Base-by-base conservation (phyloP, 1,140 invertebrate species). In the Plectrocnemia conspersa region DNA sequence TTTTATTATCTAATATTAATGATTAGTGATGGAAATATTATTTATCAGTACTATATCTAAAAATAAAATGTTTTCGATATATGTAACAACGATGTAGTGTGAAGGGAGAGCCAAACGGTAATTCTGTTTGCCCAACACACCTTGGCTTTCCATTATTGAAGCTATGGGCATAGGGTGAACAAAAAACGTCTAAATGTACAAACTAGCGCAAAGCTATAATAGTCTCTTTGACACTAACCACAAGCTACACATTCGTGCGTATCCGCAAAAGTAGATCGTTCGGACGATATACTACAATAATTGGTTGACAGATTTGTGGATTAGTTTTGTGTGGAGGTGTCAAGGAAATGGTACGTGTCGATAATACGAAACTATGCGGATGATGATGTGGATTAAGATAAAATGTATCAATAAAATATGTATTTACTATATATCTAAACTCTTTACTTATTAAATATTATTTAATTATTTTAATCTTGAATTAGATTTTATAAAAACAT, bases 111-210 rank as follows among this genome's bases (percentile, higher is more conserved):
- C 44, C n/a, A 45, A 46, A 45, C 45, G 53, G 29, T 55, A 55
- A 55, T 55, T 55, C 32, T 55, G 53, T 55, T 55, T 55, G 45
- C 53, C 45, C 53, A 55, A 55, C 53, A 55, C 53, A 55, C 53
- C 53, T 55, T 46, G 44, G 45, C 18, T 47, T 38, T 23, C 52
- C 47, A 50, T 50, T 50, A 47, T 45, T 55, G 53, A 38, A 40
- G 42, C 27, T 33, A 16, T 33, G 35, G 27, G n/a, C 6, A 29
- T 29, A 7, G 27, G 6, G n/a, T n/a, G 27, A 29, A 29, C 6
- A 29, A 29, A 6, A 42, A 42, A 42, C 3, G 40, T 22, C 13
- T 2, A 3, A 42, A 18, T 22, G 22, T 22, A 23, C 40, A 22
- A 23, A 19, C n/a, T 9, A 19, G 2, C 19, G 2, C 9, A 22